Percentiles rank a stretch among this genome's conserved stretches.
Conservation (phyloP, 2,113 vertebrate genomes). For the Cyrtonyx montezumae region DNA sequence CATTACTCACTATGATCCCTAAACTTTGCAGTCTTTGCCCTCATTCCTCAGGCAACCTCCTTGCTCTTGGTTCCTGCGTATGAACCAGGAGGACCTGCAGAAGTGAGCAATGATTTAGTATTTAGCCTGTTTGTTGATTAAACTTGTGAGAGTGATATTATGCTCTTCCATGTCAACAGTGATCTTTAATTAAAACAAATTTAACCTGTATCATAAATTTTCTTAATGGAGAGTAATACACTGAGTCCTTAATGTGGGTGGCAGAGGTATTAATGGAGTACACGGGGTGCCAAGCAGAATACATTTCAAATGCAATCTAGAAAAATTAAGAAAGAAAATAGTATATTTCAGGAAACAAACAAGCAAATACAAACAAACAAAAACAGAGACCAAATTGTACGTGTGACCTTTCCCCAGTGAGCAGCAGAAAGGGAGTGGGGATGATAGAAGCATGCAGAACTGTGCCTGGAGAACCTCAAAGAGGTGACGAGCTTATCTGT, state of each 20-base stretch:
- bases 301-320: not conserved
- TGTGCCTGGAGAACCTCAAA: not conserved
- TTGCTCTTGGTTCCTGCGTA: not conserved
- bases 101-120: not conserved
- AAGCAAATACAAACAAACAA: not conserved
- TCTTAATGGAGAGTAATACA: not conserved
- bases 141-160: not conserved
- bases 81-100: not conserved
- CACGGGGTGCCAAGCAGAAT: not conserved
- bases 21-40: not conserved
- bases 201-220: not conserved
- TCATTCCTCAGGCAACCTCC: not conserved
- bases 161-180: not conserved
- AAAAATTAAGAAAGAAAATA: not conserved
- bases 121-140: not conserved
- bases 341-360: not conserved
- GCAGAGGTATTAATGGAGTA: not conserved
- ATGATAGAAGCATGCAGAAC: not conserved
- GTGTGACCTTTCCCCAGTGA: not conserved
- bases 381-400: not conserved
- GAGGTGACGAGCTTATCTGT: not conserved
- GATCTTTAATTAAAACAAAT: slow-evolving; percentile 30
- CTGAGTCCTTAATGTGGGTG: not conserved
- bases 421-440: not conserved
- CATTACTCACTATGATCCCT: not conserved